Base-by-base conservation (phyloP, 2,797 vertebrate genomes). In the Mastacembelus armatus region DNA sequence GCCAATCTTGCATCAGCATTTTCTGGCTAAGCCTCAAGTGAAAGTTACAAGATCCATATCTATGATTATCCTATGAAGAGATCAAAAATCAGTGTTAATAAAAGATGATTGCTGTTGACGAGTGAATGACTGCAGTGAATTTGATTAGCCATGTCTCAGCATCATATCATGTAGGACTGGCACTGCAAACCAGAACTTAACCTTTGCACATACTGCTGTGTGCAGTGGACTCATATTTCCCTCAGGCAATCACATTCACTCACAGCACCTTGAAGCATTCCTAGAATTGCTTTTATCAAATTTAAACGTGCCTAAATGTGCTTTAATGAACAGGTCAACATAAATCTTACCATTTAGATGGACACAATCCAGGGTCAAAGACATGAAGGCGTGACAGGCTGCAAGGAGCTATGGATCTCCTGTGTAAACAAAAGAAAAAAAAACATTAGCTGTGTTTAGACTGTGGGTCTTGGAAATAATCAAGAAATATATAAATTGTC, bases 1-100 rank as follows among this genome's bases (percentile, higher is more conserved):
- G 72, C 88, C 84, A 91, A 91, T 82, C 77, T 88, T 86, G 85
- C 86, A 83, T 89, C 88, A 90, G 85, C 84, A 80, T 86, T 86
- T 87, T 86, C 72, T 58, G 44, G 73, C 75, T 80, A 70, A 85
- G 78, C 78, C 80, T 87, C 78, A 73, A 86, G 84, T 87, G 71
- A 83, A 88, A 85, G 61, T 86, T 86, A 84, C 35, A 26, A 83
- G 79, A 77, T 90, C 86, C 71, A 88, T 72, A 83, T 22, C 71
- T 75, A 77, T 87, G 78, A 83, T 90, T 85, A 86, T 81, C 75
- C 86, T 80, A 89, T 87, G 76, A 91, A 91, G 88, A 88, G 87
- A 91, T 92, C 83, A 87, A 74, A 81, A 87, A 84, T 81, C 57
- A 42, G 61, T 33, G 55, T 76, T 81, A 75, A 88, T 86, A 77